Conservation (phyloP, 1,140 invertebrate species). For the Drosophila orena region DNA sequence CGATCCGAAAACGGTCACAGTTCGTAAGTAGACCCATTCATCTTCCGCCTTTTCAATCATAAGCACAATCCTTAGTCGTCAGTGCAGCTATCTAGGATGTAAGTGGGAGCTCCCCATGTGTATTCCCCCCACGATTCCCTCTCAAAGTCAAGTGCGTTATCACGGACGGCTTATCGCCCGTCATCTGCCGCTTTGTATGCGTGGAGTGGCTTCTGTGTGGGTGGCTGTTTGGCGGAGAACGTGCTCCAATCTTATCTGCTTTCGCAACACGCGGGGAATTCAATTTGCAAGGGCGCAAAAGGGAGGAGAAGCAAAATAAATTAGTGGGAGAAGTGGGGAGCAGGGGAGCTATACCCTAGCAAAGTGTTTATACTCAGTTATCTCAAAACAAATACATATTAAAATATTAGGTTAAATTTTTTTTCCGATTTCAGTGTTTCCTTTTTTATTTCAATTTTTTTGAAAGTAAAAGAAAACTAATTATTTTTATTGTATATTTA, state of each 20-base stretch:
- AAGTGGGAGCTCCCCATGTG: constrained; percentile 9
- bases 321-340: constrained; percentile 1
- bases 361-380: not conserved
- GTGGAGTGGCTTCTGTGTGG: constrained; percentile 38
- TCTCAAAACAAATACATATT: not conserved
- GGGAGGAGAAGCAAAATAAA: constrained; percentile 16
- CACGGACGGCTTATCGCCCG: constrained; percentile 56
- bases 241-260: constrained; percentile 57
- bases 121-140: constrained; percentile 22
- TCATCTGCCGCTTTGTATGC: constrained; percentile 64
- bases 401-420: too few species aligned
- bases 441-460: too few species aligned
- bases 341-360: constrained; percentile 13
- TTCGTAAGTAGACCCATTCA: constrained; percentile 89
- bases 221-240: constrained; percentile 28
- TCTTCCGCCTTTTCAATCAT: not conserved
- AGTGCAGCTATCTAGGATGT: not conserved
- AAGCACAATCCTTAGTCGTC: constrained; percentile 6
- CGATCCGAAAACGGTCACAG: constrained; percentile 92
- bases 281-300: constrained; percentile 43
- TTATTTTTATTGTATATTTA: not conserved
- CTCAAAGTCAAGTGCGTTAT: constrained; percentile 75
- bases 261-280: constrained; percentile 39
- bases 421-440: too few species aligned
- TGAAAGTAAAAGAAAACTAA: too few species aligned